Conservation (phyloP, 2,797 vertebrate genomes). For the Arnoldichthys spilopterus region DNA sequence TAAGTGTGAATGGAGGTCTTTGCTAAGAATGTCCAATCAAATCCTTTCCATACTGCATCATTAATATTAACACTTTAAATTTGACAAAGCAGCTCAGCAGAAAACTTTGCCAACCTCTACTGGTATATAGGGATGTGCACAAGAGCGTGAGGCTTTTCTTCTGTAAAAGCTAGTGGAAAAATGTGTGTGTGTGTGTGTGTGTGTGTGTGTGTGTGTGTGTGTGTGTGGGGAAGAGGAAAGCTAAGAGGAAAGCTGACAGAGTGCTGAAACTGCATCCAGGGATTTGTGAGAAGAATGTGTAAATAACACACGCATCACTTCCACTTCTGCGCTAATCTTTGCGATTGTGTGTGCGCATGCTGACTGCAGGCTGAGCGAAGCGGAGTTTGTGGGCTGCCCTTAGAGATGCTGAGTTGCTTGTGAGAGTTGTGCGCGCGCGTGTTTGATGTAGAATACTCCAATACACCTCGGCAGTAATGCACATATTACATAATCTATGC, state of each 20-base stretch:
- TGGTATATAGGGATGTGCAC: background rate
- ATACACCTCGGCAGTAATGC: slow-evolving; percentile 58
- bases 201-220: background rate
- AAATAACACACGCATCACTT: slow-evolving; percentile 71
- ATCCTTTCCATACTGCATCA: no score
- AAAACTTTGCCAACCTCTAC: background rate
- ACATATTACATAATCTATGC: slow-evolving; percentile 74
- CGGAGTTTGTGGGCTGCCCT: slow-evolving; percentile 29
- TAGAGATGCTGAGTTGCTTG: slow-evolving; percentile 27
- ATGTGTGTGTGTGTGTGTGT: background rate
- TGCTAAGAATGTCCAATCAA: no score
- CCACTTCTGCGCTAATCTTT: slow-evolving; percentile 68
- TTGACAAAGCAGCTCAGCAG: background rate
- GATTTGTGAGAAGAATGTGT: slow-evolving; percentile 54
- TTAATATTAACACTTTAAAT: background rate
- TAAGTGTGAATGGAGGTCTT: no score
- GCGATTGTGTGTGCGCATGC: slow-evolving; percentile 61
- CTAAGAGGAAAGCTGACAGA: slow-evolving; percentile 66
- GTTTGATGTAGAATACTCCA: background rate
- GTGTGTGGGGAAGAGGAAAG: background rate
- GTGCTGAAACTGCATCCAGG: slow-evolving; percentile 72
- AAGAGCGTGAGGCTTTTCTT: slow-evolving; percentile 2
- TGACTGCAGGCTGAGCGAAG: slow-evolving; percentile 20
- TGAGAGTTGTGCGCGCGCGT: background rate
- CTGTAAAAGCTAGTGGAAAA: background rate